A percentile compares a stretch with the other conserved stretches of the same genome.
Evolutionary conservation across 2,797 vertebrate genomes (phyloP).

Genomic region (Takifugu ocellatus): DNA sequence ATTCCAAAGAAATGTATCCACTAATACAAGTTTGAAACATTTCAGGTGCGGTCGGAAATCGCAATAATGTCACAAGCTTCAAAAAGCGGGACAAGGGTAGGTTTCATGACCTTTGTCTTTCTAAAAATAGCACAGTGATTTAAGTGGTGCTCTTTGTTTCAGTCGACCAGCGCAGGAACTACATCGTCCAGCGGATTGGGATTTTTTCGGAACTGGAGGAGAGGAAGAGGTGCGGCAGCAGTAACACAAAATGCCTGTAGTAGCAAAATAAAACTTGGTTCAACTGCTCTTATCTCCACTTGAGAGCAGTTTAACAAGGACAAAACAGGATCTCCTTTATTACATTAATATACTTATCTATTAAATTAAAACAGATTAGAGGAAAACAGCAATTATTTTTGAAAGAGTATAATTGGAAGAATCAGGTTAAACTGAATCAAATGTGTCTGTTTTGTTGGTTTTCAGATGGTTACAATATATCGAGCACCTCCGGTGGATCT

Average conservation of each 20-base stretch:
- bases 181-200: conserved; percentile 39
- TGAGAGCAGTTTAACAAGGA: too few relatives aligned
- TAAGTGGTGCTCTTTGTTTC: conserved; percentile 7
- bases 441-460: conserved; percentile 5
- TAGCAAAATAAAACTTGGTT: too few relatives aligned
- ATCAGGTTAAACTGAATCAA: neutral
- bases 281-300: too few relatives aligned
- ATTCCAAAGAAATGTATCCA: neutral
- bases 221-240: conserved; percentile 38
- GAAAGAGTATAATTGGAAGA: too few relatives aligned
- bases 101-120: neutral
- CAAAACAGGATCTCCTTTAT: too few relatives aligned
- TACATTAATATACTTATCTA: neutral
- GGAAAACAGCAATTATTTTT: too few relatives aligned
- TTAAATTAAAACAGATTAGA: neutral
- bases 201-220: conserved; percentile 24
- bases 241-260: neutral
- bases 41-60: conserved; percentile 62
- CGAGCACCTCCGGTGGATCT: conserved; percentile 1
- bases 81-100: conserved; percentile 45
- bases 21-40: conserved; percentile 4
- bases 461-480: conserved; percentile 49
- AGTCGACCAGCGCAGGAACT: conserved; percentile 48
- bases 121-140: neutral
- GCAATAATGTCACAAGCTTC: conserved; percentile 8